These are phyloP conservation scores for Sepiola atlantica DNA, from an alignment of 2,888 invertebrate species.

Conservation along the genomic window DNA sequence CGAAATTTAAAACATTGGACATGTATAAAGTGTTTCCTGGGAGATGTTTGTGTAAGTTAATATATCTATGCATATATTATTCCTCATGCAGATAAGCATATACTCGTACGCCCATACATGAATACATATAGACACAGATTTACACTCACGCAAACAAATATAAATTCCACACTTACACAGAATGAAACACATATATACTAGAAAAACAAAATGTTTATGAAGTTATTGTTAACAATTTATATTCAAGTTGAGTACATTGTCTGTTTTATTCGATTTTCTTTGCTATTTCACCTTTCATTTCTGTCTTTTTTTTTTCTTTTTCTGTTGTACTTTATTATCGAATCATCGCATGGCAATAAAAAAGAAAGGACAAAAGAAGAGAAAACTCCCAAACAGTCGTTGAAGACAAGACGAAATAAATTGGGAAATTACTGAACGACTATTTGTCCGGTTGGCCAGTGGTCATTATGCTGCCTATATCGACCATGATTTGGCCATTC, in stretches of 20 bases:
- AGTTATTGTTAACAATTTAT: background rate
- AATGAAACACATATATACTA: no score
- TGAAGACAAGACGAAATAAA: background rate
- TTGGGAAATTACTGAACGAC: background rate
- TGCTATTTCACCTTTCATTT: background rate
- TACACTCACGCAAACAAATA: background rate
- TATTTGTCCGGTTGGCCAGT: background rate
- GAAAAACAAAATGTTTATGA: no score
- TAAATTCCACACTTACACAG: no score
- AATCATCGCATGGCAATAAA: background rate
- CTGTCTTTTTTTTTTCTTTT: background rate
- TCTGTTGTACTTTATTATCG: background rate
- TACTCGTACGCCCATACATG: background rate
- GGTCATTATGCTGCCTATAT: background rate
- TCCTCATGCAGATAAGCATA: background rate
- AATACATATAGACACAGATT: no score
- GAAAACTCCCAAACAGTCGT: background rate
- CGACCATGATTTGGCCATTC: background rate
- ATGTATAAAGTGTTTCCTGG: no score
- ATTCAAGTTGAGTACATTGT: background rate
- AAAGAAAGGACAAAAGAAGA: no score
- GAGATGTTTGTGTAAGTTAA: no score
- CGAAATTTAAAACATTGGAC: no score
- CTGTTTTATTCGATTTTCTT: background rate
- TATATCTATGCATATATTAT: no score